These are phyloP conservation scores for Villa cingulata DNA, from an alignment of 2,888 invertebrate genomes.

Conservation along the genomic window DNA sequence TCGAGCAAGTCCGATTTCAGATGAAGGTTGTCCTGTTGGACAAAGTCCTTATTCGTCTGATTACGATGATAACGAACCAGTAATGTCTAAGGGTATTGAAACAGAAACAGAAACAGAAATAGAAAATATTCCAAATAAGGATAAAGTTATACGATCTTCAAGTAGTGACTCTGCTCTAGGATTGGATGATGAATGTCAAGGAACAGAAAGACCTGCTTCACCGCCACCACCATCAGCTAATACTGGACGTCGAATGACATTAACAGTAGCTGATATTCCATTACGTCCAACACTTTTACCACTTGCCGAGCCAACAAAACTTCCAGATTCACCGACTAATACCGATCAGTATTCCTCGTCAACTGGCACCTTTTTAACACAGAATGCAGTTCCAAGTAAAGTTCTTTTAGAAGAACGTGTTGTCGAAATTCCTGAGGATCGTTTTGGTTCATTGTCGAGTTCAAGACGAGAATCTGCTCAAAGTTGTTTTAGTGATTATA, in stretches of 20 bases:
- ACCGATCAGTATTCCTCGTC: constrained; percentile 9
- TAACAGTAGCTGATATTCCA: constrained; percentile 34
- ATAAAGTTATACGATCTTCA: constrained; percentile 31
- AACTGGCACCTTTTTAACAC: constrained; percentile 12
- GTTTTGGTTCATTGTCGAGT: constrained; percentile 29
- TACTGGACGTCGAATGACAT: constrained; percentile 28
- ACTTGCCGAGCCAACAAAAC: constrained; percentile 30
- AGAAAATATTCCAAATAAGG: constrained; percentile 19
- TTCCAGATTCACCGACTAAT: constrained; percentile 28
- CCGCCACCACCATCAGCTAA: constrained; percentile 8
- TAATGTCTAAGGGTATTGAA: constrained; percentile 12
- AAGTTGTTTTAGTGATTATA: constrained; percentile 35
- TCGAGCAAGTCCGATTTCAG: constrained; percentile 25
- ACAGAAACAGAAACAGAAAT: constrained; percentile 12
- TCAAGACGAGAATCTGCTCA: constrained; percentile 38
- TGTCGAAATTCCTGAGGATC: constrained; percentile 39
- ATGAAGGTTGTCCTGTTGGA: constrained; percentile 31
- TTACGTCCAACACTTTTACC: constrained; percentile 31
- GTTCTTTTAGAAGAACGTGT: constrained; percentile 45
- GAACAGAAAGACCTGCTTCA: constrained; percentile 2
- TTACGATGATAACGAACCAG: constrained; percentile 13
- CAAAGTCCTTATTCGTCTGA: constrained; percentile 30
- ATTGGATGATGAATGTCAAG: constrained; percentile 25
- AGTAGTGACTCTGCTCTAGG: constrained; percentile 35
- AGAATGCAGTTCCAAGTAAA: constrained; percentile 27